A percentile compares a stretch with the other conserved stretches of the same genome.
Evolutionary conservation across 2,113 vertebrate genomes (phyloP).

Genomic region (Rhinichthys klamathensis): DNA sequence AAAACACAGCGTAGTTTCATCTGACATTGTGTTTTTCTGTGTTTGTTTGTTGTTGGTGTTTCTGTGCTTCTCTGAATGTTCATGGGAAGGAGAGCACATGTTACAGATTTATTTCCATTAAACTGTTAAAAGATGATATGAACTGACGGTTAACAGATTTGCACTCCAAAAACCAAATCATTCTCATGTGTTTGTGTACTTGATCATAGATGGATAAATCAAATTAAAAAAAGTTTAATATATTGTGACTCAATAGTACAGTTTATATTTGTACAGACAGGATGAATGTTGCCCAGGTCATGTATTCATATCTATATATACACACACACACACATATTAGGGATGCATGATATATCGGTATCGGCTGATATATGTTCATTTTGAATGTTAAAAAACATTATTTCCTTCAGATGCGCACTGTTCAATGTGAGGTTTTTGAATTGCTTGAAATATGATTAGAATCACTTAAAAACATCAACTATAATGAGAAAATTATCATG

Average conservation of each 20-base stretch:
- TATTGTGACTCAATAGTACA: background rate
- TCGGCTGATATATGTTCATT: too few species aligned
- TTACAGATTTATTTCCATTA: slow-evolving; percentile 11
- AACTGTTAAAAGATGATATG: background rate
- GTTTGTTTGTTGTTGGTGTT: background rate
- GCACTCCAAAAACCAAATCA: slow-evolving; percentile 26
- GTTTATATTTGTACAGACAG: background rate
- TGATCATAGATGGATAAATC: background rate
- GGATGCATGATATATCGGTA: too few species aligned
- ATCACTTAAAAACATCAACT: too few species aligned
- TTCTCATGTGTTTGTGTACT: background rate
- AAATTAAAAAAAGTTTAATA: background rate
- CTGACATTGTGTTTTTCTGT: background rate
- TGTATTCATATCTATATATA: too few species aligned
- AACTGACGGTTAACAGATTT: slow-evolving; percentile 15
- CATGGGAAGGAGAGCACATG: background rate
- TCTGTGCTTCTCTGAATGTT: background rate
- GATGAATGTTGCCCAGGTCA: background rate
- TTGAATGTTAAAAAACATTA: too few species aligned
- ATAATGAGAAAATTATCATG: too few species aligned
- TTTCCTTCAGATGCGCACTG: too few species aligned
- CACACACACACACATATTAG: too few species aligned
- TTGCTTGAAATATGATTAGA: too few species aligned
- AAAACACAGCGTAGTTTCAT: background rate
- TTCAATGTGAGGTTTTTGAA: too few species aligned